Evolutionary conservation across 2,888 invertebrate species (phyloP), one percentile per base, ranked within the genome.

Genomic region (Acanthoscelides obtectus): DNA sequence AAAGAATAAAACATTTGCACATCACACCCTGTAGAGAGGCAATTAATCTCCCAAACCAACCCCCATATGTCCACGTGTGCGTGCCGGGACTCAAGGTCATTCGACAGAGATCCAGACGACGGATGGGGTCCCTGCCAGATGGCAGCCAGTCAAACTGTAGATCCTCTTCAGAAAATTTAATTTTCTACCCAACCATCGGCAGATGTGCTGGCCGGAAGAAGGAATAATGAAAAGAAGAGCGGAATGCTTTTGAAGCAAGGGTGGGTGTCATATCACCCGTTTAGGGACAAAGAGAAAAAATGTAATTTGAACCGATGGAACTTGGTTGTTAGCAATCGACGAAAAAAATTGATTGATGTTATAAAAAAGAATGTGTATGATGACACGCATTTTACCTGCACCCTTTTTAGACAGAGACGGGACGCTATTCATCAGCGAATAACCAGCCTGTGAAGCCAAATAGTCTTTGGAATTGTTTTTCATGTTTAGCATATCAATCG

Each of bases 201-300:
- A 76, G 76, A 75, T 76, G 76, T 73, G 74, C 76, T 70, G 73
- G 72, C 75, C 76, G 76, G 77, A 78, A 77, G 76, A 76, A 73
- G 69, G n/a, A 66, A 66, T 71, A 73, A 76, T 74, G 72, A 72
- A 74, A 69, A 12, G 6, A 17, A 45, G 17, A 45, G 45, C 17
- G 45, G 45, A 45, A 45, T 45, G 45, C 17, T 6, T 12, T 45
- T 12, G 45, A 45, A 45, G 45, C 8, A 45, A 45, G 45, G 45
- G 45, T 45, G 45, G 45, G 45, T 45, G 45, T 45, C 45, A 12
- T 6, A 45, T 45, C 45, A 17, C 17, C 17, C 17, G 45, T 12
- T 17, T 45, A 45, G 5, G 45, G 1, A 45, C 3, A 45, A 12
- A 45, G 25, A 45, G 17, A 12, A 45, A 45, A 45, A 17, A 45